These are phyloP conservation scores for Drosophila lacertosa DNA, from an alignment of 1,140 invertebrate species.

Conservation along the genomic window DNA sequence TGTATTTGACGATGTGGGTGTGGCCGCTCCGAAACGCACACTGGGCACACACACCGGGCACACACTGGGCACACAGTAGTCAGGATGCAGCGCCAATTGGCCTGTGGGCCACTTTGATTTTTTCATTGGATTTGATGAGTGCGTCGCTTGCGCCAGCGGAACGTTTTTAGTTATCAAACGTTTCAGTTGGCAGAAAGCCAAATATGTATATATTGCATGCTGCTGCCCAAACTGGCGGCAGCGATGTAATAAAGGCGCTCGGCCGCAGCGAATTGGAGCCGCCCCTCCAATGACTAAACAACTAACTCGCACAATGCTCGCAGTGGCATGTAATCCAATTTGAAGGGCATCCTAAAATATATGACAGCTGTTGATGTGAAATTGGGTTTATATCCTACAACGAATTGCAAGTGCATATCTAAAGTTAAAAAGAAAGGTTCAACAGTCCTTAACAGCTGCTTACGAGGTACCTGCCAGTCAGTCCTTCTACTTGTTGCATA, in stretches of 20 bases:
- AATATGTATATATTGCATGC: conserved; percentile 38
- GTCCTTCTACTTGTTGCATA: too few species aligned
- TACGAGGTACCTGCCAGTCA: too few species aligned
- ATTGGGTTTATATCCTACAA: not conserved
- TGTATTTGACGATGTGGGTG: conserved; percentile 15
- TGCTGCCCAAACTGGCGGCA: not conserved
- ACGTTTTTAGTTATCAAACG: conserved; percentile 65
- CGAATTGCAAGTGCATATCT: too few species aligned
- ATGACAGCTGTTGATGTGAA: conserved; percentile 18
- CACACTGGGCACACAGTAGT: not conserved
- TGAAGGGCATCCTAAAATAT: conserved; percentile 21
- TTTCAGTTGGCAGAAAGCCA: conserved; percentile 61
- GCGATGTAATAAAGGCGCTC: conserved; percentile 37
- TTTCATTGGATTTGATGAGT: conserved; percentile 78
- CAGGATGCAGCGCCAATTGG: conserved; percentile 63
- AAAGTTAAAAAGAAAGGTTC: too few species aligned
- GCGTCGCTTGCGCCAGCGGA: conserved; percentile 22
- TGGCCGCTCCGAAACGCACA: too few species aligned
- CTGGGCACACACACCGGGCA: too few species aligned
- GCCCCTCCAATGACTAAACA: conserved; percentile 22
- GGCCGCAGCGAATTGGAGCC: conserved; percentile 48
- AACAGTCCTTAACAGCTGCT: too few species aligned
- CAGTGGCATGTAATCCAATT: conserved; percentile 50
- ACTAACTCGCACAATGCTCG: conserved; percentile 7
- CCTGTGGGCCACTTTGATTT: conserved; percentile 52